Evolutionary conservation across 1,140 invertebrate genomes (phyloP).

Genomic region (Zaprionus taronus): DNA sequence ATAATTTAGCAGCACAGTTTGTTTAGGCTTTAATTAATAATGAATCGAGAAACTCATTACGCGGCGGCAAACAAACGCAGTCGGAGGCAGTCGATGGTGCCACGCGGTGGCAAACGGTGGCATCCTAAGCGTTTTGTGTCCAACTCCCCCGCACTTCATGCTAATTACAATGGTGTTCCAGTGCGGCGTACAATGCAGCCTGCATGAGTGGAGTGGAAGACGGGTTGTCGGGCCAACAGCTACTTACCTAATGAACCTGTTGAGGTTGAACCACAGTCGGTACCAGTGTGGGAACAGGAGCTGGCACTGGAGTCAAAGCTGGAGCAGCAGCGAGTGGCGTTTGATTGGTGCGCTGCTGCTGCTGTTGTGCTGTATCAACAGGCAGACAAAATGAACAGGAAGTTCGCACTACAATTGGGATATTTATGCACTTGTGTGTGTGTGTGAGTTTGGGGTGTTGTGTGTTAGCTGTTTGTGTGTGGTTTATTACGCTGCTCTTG

Average conservation of each 20-base stretch:
- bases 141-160: neutral
- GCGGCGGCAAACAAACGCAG: conserved; percentile 64
- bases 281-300: neutral
- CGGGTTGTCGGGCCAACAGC: conserved; percentile 66
- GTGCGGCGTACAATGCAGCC: conserved; percentile 23
- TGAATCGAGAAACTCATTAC: conserved; percentile 82
- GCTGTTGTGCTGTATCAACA: conserved; percentile 35
- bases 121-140: conserved; percentile 11
- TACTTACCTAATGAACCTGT: conserved; percentile 81
- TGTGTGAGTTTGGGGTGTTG: neutral
- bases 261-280: conserved; percentile 59
- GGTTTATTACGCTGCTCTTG: conserved; percentile 82
- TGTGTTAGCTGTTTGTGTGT: conserved; percentile 61
- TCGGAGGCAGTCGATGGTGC: too few relatives aligned
- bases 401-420: conserved; percentile 47
- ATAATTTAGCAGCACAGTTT: conserved; percentile 74
- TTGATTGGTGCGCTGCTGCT: conserved; percentile 40
- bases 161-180: conserved; percentile 33
- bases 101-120: neutral
- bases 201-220: conserved; percentile 18
- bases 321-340: conserved; percentile 26
- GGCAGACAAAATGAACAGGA: conserved; percentile 38
- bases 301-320: neutral
- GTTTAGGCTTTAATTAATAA: conserved; percentile 83
- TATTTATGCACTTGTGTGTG: conserved; percentile 50